These are phyloP conservation scores for Eilema griseolum DNA, from an alignment of 2,888 invertebrate genomes.

Conservation along the genomic window DNA sequence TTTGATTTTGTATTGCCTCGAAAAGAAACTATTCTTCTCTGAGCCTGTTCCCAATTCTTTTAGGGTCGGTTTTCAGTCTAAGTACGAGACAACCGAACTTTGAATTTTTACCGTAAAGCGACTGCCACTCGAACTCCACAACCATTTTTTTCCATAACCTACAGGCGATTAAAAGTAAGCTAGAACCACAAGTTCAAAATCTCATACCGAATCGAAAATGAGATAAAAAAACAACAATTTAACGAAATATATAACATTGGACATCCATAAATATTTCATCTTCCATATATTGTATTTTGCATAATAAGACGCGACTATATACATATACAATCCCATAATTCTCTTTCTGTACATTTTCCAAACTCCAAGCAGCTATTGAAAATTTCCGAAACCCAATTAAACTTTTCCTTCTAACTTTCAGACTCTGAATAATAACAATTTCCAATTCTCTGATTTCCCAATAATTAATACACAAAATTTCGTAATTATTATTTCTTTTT, in stretches of 20 bases:
- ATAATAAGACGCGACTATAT: background rate
- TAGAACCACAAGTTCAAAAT: too few relatives aligned
- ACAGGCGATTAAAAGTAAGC: too few relatives aligned
- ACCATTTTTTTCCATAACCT: too few relatives aligned
- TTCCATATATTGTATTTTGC: background rate
- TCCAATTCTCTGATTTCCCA: background rate
- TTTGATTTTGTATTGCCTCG: too few relatives aligned
- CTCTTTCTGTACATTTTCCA: background rate
- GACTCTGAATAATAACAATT: background rate
- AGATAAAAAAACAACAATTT: too few relatives aligned
- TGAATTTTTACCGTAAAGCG: too few relatives aligned
- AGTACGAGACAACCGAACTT: too few relatives aligned
- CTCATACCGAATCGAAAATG: too few relatives aligned
- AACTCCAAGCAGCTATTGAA: background rate
- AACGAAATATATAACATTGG: background rate
- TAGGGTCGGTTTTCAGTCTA: too few relatives aligned
- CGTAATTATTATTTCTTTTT: background rate
- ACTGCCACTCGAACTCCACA: too few relatives aligned
- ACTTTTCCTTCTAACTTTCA: background rate
- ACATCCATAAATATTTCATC: background rate
- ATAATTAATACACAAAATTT: background rate
- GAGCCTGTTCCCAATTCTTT: too few relatives aligned
- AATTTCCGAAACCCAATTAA: background rate
- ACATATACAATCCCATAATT: background rate
- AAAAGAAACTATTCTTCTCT: too few relatives aligned